These are phyloP conservation scores for Thecophora atra DNA, from an alignment of 2,888 invertebrate genomes.

Conservation along the genomic window DNA sequence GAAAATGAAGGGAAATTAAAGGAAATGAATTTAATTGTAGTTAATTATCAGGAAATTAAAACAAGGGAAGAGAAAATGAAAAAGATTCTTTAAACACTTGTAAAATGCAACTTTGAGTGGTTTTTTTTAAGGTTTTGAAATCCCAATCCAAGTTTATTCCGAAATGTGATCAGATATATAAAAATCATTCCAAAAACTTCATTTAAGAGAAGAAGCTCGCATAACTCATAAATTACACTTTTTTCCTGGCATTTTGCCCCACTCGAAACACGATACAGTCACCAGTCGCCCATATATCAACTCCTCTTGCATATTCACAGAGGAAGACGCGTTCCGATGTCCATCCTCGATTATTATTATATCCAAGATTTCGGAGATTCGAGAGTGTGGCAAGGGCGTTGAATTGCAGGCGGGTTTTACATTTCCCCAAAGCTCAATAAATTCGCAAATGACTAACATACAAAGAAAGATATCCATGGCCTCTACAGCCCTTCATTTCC, in stretches of 20 bases:
- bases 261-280: background rate
- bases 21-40: background rate
- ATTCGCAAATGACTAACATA: constrained; percentile 33
- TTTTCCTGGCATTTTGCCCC: background rate
- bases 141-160: too few relatives aligned
- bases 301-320: background rate
- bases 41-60: background rate
- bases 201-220: constrained; percentile 10
- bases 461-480: background rate
- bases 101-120: too few relatives aligned
- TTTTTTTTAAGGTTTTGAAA: too few relatives aligned
- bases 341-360: constrained; percentile 11
- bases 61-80: background rate
- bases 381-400: constrained; percentile 8
- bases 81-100: too few relatives aligned
- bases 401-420: constrained; percentile 2
- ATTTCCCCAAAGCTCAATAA: constrained; percentile 33
- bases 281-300: constrained; percentile 10
- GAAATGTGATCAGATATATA: too few relatives aligned
- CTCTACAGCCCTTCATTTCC: too few relatives aligned
- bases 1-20: too few relatives aligned
- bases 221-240: constrained; percentile 32
- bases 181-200: too few relatives aligned
- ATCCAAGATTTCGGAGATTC: background rate
- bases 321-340: background rate